Base-by-base conservation (phyloP, 2,888 invertebrate genomes). In the Drosophila nigritarsus region DNA sequence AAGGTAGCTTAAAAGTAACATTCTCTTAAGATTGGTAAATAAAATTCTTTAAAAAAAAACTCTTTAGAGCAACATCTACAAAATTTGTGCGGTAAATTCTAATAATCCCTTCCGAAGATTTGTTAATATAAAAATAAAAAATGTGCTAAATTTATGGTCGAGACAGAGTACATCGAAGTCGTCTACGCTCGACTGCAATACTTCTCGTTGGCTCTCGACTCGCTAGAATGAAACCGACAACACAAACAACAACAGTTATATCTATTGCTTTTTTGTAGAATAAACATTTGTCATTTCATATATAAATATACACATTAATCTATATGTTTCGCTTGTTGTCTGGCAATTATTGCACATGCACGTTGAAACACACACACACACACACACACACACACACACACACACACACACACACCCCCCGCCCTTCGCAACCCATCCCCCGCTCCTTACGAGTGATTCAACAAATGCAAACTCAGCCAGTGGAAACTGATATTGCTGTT, bases 191-290 rank as follows among this genome's bases (percentile, higher is more conserved):
- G 6, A 29, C 49, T 18, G 18, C 36, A 51, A 7, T 1, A 15
- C 1, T 6, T 55, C 29, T 24, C 18, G 5, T 50, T 56, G 42
- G 38, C 49, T 48, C n/a, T 42, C n/a, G 24, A 38, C 6, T 56
- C 51, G 51, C 53, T 38, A 4, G 65, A 58, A 51, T 51, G 30
- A 38, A 59, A 18, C 3, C 56, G 53, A 29, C 51, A 40, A 7
- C 54, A 50, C 55, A 15, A 49, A 49, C 18, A 5, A 49, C 49
- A 20, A 53, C 15, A 24, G 15, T 32, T 8, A 32, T 20, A 51
- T 51, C 24, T 34, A 56, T 55, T 65, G 56, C 27, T 51, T 8
- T 24, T 75, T 69, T 69, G 42, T 64, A 30, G n/a, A 66, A 64
- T 24, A 30, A 56, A 49, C 49, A 53, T 58, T 74, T 51, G 61